Conservation (phyloP, 64 coral and sea anemone species). For the Catalaphyllia jardinei region DNA sequence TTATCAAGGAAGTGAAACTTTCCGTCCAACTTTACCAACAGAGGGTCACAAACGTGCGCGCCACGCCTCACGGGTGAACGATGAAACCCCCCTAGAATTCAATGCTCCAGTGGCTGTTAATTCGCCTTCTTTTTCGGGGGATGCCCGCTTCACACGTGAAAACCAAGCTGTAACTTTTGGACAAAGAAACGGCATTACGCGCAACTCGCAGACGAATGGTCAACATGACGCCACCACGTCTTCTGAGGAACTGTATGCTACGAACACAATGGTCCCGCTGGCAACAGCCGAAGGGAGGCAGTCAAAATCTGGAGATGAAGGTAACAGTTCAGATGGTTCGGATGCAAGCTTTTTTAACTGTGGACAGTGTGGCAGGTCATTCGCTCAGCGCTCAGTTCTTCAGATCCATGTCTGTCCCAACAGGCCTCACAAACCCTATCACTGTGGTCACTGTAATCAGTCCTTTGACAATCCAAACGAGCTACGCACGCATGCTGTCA, state of each 20-base stretch:
- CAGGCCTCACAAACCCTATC: constrained; percentile 70
- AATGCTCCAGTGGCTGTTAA: neutral
- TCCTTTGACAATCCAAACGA: constrained; percentile 72
- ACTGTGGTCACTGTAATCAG: constrained; percentile 71
- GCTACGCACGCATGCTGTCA: constrained; percentile 70
- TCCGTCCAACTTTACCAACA: neutral
- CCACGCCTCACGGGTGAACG: neutral
- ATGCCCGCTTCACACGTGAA: neutral
- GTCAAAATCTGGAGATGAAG: neutral
- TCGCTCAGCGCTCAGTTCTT: constrained; percentile 74
- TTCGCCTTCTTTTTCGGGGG: neutral
- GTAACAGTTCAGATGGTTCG: constrained; percentile 25
- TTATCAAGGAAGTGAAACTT: neutral
- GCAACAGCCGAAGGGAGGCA: neutral
- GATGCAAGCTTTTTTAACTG: constrained; percentile 48
- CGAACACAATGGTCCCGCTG: neutral
- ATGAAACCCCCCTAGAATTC: neutral
- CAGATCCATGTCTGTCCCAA: constrained; percentile 83
- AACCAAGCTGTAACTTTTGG: neutral
- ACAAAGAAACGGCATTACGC: neutral
- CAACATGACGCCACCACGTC: neutral
- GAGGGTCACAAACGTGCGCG: neutral
- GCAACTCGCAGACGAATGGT: neutral
- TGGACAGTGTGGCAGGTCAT: constrained; percentile 74
- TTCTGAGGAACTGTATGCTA: neutral